Conservation (phyloP, 1,140 invertebrate genomes). For the Magallana angulata region DNA sequence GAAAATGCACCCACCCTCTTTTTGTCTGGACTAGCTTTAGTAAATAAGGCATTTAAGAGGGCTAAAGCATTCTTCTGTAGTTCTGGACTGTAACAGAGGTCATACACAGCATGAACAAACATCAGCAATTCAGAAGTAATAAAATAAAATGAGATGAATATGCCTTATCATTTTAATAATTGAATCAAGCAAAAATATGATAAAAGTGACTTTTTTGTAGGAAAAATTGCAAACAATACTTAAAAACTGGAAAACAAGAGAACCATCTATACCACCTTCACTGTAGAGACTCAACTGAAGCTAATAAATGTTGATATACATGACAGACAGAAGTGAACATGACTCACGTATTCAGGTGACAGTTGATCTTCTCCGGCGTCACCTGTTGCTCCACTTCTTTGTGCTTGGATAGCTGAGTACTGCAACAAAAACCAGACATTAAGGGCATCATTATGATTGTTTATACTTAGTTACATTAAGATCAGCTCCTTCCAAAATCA, state of each 20-base stretch:
- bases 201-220: too few relatives aligned
- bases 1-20: constrained; percentile 80
- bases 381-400: constrained; percentile 92
- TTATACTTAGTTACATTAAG: too few relatives aligned
- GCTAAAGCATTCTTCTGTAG: constrained; percentile 96
- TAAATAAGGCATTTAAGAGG: constrained; percentile 94
- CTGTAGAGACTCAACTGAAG: too few relatives aligned
- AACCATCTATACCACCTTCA: too few relatives aligned
- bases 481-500: too few relatives aligned
- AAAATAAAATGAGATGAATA: too few relatives aligned
- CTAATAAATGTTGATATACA: too few relatives aligned
- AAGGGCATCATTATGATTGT: too few relatives aligned
- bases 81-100: constrained; percentile 77
- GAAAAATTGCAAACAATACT: not conserved
- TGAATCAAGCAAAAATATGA: too few relatives aligned
- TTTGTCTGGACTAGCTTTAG: constrained; percentile 90
- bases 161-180: too few relatives aligned
- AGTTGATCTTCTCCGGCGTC: constrained; percentile 89
- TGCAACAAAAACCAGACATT: constrained; percentile 72
- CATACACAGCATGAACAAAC: not conserved
- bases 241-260: not conserved
- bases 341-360: constrained; percentile 71
- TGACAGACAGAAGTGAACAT: too few relatives aligned
- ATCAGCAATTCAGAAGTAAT: not conserved
- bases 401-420: constrained; percentile 86